Conservation (phyloP, 2,797 vertebrate genomes). For the Hephaestus fuliginosus region DNA sequence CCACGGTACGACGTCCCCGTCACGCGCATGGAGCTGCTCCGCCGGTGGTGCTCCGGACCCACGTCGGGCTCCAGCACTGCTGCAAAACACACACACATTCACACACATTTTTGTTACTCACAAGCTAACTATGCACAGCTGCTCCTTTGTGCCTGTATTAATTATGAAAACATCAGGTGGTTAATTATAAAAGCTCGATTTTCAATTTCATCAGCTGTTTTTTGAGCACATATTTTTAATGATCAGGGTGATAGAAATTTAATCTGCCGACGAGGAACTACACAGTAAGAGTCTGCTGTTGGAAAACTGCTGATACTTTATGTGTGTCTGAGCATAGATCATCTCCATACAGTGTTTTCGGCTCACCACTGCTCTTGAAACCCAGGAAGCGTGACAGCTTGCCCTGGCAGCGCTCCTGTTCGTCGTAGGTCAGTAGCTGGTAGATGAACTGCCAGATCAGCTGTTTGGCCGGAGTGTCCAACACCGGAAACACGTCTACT, state of each 20-base stretch:
- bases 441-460: constrained; percentile 98
- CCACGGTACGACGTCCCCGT: constrained; percentile 86
- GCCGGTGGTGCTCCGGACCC: constrained; percentile 83
- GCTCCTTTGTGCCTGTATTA: not conserved
- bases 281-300: not conserved
- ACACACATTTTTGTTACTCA: not conserved
- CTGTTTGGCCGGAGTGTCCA: constrained; percentile 98
- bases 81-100: constrained; percentile 37
- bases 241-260: not conserved
- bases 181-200: not conserved
- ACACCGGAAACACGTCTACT: constrained; percentile 93
- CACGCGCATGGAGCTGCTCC: constrained; percentile 91
- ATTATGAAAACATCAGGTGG: not conserved
- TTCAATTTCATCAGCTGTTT: not conserved
- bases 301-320: not conserved
- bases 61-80: constrained; percentile 69
- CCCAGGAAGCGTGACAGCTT: constrained; percentile 96
- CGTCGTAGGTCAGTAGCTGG: constrained; percentile 96
- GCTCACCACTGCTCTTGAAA: constrained; percentile 85
- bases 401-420: constrained; percentile 95
- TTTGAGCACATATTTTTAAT: not conserved
- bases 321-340: not conserved
- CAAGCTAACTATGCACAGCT: not conserved
- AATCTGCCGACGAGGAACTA: not conserved
- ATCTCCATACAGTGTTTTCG: constrained; percentile 6